Base-by-base conservation (phyloP, 2,797 vertebrate species). In the Micropoecilia bifurca region DNA sequence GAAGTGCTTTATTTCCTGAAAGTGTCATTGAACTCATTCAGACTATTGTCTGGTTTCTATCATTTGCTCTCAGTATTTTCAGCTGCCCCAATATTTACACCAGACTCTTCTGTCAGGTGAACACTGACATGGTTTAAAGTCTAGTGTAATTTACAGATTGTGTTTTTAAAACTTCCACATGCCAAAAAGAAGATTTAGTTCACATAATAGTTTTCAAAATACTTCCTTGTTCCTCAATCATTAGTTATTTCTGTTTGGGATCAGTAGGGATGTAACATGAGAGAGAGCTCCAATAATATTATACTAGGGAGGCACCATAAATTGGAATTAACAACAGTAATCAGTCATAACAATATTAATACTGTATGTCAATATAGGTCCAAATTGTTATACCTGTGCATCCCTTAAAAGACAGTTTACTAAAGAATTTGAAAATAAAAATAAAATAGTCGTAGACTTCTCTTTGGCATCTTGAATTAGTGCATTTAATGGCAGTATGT, bases 41-140 rank as follows among this genome's bases (percentile, higher is more conserved):
- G 43, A 59, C 47, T 71, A 18, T 28, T 47, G 45, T 68, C 47
- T 77, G 61, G 25, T 53, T 77, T 77, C 30, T 3, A 57, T 46
- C 20, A 25, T 3, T 59, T 12, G 3, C 16, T 22, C 45, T 78
- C 50, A 48, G 25, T 3, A 1, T 61, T 50, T 41, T 61, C 25
- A 1, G 0, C 68, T 16, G 13, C 4, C 4, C 9, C 3, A 0
- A 33, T 5, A 28, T 68, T 55, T 57, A 20, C 28, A 36, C 7
- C 39, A 5, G 22, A 69, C 25, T 9, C 39, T 69, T 10, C 36
- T 13, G 1, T 12, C 50, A 3, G 69, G 48, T 8, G 0, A 76
- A 63, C 55, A 36, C 16, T n/a, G 45, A 39, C 14, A 25, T 50
- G 36, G 25, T 50, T 47, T 66, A 66, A 73, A 79, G 59, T 8